Evolutionary conservation across 2,797 vertebrate genomes (phyloP).

Genomic region (Sternotherus odoratus): DNA sequence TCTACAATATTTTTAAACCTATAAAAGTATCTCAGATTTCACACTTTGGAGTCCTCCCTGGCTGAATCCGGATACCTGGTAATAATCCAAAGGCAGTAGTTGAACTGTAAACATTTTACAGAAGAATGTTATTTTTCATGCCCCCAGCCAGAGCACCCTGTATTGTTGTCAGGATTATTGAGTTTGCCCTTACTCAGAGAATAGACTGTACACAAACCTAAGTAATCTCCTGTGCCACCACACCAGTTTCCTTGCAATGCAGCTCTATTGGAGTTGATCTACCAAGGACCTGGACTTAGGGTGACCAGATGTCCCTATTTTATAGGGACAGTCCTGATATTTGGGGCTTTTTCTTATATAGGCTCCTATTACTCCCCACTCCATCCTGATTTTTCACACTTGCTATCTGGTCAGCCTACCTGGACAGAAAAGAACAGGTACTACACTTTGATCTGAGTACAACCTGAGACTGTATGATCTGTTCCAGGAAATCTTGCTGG

Average conservation of each 20-base stretch:
- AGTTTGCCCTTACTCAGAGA: background rate
- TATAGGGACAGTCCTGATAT: no score
- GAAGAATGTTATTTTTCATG: background rate
- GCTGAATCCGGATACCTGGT: background rate
- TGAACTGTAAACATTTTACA: background rate
- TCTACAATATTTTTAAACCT: background rate
- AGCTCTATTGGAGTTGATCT: accelerated
- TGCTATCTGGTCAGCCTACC: no score
- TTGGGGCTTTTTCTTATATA: no score
- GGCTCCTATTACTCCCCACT: no score
- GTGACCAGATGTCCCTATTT: no score
- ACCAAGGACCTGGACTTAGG: background rate
- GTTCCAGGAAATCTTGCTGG: background rate
- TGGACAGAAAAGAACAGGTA: background rate
- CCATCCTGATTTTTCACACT: no score
- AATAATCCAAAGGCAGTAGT: background rate
- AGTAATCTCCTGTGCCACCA: background rate
- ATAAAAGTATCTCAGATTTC: background rate
- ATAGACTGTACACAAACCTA: accelerated
- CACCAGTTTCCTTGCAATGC: accelerated
- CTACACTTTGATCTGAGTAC: no score
- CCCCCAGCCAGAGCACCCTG: background rate
- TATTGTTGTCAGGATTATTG: background rate
- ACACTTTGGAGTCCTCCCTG: background rate
- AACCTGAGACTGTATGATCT: accelerated